Conservation (phyloP, 2,888 invertebrate genomes). For the Callyntrura sp. region DNA sequence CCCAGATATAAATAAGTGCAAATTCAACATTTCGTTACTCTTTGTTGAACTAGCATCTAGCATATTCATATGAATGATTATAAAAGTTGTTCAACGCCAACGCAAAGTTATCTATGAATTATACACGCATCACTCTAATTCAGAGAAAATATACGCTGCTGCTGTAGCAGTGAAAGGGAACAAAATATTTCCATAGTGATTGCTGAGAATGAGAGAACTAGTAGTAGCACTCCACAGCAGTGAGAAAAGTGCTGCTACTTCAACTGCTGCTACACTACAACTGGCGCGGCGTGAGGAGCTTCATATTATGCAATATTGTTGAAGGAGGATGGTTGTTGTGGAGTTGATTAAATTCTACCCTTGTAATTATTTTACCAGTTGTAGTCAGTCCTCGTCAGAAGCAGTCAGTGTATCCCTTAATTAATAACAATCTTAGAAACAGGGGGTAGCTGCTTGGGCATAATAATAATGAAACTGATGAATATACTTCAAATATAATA, state of each 20-base stretch:
- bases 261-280: neutral
- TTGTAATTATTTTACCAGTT: neutral
- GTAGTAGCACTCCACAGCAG: no score
- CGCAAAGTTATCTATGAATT: neutral
- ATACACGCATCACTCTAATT: neutral
- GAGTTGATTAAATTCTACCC: constrained; percentile 14
- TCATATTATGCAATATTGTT: neutral
- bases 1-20: no score
- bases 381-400: neutral
- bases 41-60: no score
- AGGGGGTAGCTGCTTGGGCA: neutral
- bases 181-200: no score
- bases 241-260: neutral
- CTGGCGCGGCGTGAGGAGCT: neutral
- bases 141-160: no score
- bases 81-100: neutral
- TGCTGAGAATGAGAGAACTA: neutral
- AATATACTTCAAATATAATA: neutral
- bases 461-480: neutral
- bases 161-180: no score
- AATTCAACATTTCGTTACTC: no score
- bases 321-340: neutral
- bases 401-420: constrained; percentile 8
- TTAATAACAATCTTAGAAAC: constrained; percentile 22
- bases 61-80: neutral